Percentiles rank a stretch among this genome's conserved stretches.
Conservation (phyloP, 2,113 vertebrate genomes). For the Melospiza georgiana region DNA sequence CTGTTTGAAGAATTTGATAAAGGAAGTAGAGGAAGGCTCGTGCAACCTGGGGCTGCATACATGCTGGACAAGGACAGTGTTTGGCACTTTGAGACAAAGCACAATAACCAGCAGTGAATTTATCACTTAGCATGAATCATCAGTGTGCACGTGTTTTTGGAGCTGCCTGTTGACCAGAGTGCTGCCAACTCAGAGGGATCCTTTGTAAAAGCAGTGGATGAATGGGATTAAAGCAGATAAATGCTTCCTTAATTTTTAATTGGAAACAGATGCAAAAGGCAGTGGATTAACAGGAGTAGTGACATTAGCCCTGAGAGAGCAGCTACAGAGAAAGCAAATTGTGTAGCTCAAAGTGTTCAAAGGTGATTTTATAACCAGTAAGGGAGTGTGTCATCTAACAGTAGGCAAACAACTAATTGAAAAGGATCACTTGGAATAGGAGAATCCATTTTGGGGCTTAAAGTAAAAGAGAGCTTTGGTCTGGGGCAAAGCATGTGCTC, state of each 20-base stretch:
- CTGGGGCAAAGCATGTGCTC: neutral
- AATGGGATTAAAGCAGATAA: neutral
- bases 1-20: neutral
- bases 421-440: neutral
- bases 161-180: neutral
- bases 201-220: neutral
- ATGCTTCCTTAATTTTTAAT: slow-evolving; percentile 26
- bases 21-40: neutral
- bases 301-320: neutral
- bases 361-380: neutral
- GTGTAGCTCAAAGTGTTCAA: neutral
- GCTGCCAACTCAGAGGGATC: neutral
- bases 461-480: neutral
- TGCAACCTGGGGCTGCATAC: neutral
- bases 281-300: slow-evolving; percentile 4
- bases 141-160: rapidly evolving
- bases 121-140: neutral
- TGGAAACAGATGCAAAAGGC: neutral
- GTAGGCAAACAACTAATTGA: neutral
- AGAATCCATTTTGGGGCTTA: neutral
- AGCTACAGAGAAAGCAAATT: neutral
- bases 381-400: neutral
- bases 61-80: neutral
- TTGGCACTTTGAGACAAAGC: neutral
- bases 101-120: neutral